Base-by-base conservation (phyloP, 1,140 invertebrate species). In the Megalopta genalis region DNA sequence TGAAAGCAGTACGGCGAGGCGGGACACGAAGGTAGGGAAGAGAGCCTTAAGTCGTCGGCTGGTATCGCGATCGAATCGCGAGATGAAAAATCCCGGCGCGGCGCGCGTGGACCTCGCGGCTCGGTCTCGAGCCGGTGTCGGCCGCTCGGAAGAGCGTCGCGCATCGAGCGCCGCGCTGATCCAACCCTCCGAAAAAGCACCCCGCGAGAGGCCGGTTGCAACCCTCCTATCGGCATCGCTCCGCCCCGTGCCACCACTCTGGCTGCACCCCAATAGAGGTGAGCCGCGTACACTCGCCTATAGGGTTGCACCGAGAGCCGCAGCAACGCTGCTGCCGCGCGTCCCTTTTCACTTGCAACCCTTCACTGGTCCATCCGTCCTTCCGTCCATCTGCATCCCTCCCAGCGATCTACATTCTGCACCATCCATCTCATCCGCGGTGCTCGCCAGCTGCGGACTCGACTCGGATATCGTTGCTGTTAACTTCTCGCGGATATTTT, bases 101-200 rank as follows among this genome's bases (percentile, higher is more conserved):
- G 25, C 32, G 62, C 62, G 62, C 62, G 32, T 37, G 62, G 12
- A 39, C 12, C 27, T 2, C 25, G 14, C 16, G 62, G 5, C 7
- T 7, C 18, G 12, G 12, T 21, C 10, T 2, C 21, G 7, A 23
- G 23, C 21, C 54, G 23, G 25, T 14, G 27, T 10, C 46, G 10
- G 8, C 9, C 4, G 6, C 4, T 12, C 32, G 3, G 7, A 10
- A 16, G 25, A 62, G 16, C 78, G 54, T 77, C 83, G 91, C 91
- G 91, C 91, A 91, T 81, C 86, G 77, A 86, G 86, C 78, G 67
- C 80, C 88, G 91, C 91, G 90, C 85, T 84, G 90, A 89, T 87
- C 91, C 91, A 92, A 83, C 91, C 90, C 91, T 87, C 87, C 87
- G 85, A 88, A 90, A 90, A 90, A 88, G 85, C 88, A 90, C 85